Conservation (phyloP, 37 sponge, comb jelly and placozoan genomes). For the Petrosia ficiformis region DNA sequence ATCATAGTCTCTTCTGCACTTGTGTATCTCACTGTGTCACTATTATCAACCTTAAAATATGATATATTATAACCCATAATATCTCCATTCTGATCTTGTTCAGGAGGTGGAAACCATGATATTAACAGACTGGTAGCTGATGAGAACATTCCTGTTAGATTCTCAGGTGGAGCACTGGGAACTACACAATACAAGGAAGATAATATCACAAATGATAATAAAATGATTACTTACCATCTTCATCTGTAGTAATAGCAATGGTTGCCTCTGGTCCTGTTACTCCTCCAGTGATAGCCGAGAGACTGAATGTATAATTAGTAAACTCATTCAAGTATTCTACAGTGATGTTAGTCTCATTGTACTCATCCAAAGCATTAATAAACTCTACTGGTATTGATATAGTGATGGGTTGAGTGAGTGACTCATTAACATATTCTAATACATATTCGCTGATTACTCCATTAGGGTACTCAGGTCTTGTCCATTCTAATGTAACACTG, state of each 20-base stretch:
- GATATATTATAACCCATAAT: constrained; percentile 33
- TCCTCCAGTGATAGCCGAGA: constrained; percentile 42
- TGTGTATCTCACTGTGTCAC: background rate
- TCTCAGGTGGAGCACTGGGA: constrained; percentile 38
- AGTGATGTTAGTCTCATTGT: constrained; percentile 4
- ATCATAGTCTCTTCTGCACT: background rate
- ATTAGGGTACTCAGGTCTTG: constrained; percentile 24
- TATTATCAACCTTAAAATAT: background rate
- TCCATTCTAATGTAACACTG: constrained; percentile 14
- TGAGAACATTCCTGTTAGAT: background rate
- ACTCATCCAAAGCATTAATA: background rate
- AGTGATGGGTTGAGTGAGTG: constrained; percentile 2
- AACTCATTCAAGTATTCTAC: constrained; percentile 20
- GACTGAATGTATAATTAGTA: constrained; percentile 35
- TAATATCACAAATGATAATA: background rate
- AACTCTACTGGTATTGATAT: background rate
- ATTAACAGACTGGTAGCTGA: constrained; percentile 17
- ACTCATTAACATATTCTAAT: constrained; percentile 18
- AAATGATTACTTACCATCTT: constrained; percentile 12
- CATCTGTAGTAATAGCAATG: constrained; percentile 11
- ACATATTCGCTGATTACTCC: constrained; percentile 1
- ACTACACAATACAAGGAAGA: background rate
- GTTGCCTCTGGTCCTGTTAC: constrained; percentile 23
- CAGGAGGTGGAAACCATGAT: constrained; percentile 36
- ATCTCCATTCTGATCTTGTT: constrained; percentile 42